phyloP scores from a whole-genome alignment of 2,113 vertebrate genomes.

The Phoenicopterus ruber region DNA sequence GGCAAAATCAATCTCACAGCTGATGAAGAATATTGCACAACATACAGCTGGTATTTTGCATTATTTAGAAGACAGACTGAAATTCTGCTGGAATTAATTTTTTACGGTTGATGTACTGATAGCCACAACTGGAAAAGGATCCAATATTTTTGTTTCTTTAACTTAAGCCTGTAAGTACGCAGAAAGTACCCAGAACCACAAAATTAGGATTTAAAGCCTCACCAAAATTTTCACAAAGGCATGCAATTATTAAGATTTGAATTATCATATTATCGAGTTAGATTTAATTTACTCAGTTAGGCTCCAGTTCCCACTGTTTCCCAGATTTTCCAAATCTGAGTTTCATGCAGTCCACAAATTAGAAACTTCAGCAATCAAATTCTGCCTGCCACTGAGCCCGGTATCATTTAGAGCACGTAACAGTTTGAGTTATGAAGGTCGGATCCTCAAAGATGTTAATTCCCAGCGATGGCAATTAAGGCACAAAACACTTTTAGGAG shows the following conservation, averaged over 20 bases:
- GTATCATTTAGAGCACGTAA: not conserved
- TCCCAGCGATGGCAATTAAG: not conserved
- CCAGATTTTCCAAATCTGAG: not conserved
- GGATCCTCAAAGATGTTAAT: not conserved
- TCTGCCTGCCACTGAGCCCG: not conserved
- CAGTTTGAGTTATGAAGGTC: not conserved
- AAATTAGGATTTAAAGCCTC: not conserved
- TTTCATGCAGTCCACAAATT: not conserved
- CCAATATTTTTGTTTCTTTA: not conserved
- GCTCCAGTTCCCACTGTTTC: not conserved
- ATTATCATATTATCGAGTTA: not conserved
- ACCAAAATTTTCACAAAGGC: not conserved
- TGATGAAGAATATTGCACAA: not conserved
- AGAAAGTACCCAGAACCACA: not conserved
- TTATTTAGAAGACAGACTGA: not conserved
- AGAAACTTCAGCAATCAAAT: not conserved
- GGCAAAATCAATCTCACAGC: not conserved
- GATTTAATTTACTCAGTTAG: not conserved
- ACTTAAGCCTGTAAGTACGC: not conserved
- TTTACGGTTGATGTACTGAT: not conserved
- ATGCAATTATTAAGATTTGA: not conserved
- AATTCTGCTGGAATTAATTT: not conserved
- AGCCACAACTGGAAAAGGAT: not conserved
- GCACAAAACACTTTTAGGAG: not conserved
- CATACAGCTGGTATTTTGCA: conserved; percentile 26